Evolutionary conservation across 37 sponge, comb jelly and placozoan species (phyloP), one percentile per base, ranked within the genome.

Genomic region (Bolinopsis microptera): DNA sequence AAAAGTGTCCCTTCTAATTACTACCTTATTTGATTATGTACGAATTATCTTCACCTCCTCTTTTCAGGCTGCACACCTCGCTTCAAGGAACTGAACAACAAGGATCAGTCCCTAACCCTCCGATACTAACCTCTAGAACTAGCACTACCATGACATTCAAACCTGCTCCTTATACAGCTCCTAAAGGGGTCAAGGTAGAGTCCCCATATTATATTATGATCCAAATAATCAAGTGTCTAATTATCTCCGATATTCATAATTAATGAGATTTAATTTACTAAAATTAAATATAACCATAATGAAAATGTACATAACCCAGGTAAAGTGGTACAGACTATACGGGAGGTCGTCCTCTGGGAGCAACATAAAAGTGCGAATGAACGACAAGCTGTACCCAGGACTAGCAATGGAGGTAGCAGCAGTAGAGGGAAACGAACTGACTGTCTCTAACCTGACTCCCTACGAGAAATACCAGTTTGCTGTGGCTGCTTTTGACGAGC

Each of bases 381-480:
- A 93, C 48, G 98, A 98, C 69, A 92, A 95, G 30, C 88, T 94
- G 69, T 94, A 94, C 25, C 80, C 95, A 82, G 98, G 98, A 25
- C 83, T 95, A 25, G 97, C 96, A 1, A 41, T 94, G 26, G 93
- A 95, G 93, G 97, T 97, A 26, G 83, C 94, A 28, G 96, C 95
- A n/a, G n/a, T n/a, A n/a, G n/a, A n/a, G n/a, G 83, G 74, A 76
- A 94, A 95, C 48, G 33, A 35, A 33, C 90, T 97, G 80, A 33
- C 32, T 0, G 97, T 96, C 3, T 38, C 70, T 0, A 95, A 94
- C 18, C 94, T 97, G 30, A 34, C 94, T 27, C 92, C 96, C 0
- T 93, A 96, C 69, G 94, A 94, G 83, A 83, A 67, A 33, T 97
- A 97, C 82, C 93, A 95, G 92, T 97, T 97, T 95, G 97, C 98